Evolutionary conservation across 2,888 invertebrate species (phyloP).

Genomic region (Acronicta leporina): DNA sequence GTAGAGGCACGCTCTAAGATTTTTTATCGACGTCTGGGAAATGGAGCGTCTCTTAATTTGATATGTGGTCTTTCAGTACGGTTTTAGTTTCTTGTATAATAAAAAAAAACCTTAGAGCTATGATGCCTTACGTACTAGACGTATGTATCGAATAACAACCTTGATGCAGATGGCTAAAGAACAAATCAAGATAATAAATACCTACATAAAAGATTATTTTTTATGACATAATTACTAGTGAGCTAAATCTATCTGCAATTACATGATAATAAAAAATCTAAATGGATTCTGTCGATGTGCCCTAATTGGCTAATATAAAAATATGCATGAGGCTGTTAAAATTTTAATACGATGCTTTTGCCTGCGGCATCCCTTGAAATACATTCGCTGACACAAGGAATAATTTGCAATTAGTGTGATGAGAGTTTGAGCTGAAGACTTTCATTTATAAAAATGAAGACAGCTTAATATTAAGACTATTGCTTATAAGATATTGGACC

Average conservation of each 20-base stretch:
- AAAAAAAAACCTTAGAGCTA: constrained; percentile 16
- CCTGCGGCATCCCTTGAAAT: constrained; percentile 6
- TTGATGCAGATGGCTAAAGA: too few species aligned
- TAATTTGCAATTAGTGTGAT: constrained; percentile 18
- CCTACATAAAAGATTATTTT: too few species aligned
- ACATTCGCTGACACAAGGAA: constrained; percentile 5
- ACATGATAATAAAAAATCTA: constrained; percentile 24
- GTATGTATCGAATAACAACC: constrained; percentile 1
- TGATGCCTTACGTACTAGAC: constrained; percentile 12
- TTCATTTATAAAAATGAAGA: too few species aligned
- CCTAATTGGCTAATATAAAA: constrained; percentile 37
- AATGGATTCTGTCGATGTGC: constrained; percentile 20
- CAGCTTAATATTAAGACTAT: too few species aligned
- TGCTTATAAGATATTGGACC: too few species aligned
- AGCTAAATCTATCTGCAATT: constrained; percentile 24
- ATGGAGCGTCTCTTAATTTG: constrained; percentile 29
- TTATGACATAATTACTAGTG: neutral
- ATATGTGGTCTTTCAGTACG: constrained; percentile 13
- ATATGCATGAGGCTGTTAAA: constrained; percentile 13
- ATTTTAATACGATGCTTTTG: neutral
- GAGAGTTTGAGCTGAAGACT: neutral
- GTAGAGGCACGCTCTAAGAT: constrained; percentile 12
- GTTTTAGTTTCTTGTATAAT: constrained; percentile 18
- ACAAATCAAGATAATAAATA: too few species aligned
- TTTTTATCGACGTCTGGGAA: constrained; percentile 28